These are phyloP conservation scores for Neuroscelio doddi DNA, from an alignment of 2,888 invertebrate species.

Conservation along the genomic window DNA sequence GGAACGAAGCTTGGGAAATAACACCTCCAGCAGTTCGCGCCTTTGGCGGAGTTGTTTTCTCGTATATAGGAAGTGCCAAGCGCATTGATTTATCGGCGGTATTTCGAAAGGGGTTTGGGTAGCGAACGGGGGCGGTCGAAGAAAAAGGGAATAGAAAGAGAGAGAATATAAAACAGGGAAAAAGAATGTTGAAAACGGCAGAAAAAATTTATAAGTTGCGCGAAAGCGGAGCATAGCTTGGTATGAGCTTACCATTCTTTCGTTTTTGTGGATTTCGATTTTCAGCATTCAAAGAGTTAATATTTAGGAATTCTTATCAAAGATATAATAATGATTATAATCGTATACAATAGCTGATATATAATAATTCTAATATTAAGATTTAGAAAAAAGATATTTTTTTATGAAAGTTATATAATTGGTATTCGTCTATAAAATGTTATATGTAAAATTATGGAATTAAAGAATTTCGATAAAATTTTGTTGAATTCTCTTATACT, in stretches of 20 bases:
- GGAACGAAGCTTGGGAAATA: slow-evolving; percentile 31
- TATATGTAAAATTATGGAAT: no score
- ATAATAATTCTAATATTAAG: not conserved
- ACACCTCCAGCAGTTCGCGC: slow-evolving; percentile 28
- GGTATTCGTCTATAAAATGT: no score
- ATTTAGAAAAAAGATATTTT: no score
- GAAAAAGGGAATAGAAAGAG: slow-evolving; percentile 19
- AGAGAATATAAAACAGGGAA: slow-evolving; percentile 13
- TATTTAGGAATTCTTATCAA: not conserved
- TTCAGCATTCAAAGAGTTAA: not conserved
- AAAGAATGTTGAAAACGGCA: no score
- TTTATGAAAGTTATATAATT: no score
- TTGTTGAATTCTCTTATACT: no score
- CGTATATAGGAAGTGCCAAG: slow-evolving; percentile 44
- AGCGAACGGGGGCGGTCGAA: not conserved
- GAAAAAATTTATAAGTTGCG: not conserved
- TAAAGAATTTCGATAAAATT: no score
- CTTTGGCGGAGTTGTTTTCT: slow-evolving; percentile 41
- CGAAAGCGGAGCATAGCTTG: not conserved
- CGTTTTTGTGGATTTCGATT: not conserved
- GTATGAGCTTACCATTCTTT: slow-evolving; percentile 1
- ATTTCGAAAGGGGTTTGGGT: slow-evolving; percentile 32
- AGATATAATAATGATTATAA: not conserved
- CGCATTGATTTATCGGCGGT: slow-evolving; percentile 46
- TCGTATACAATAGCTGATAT: not conserved